Base-by-base conservation (phyloP, 2,797 vertebrate species). In the Sebastes kiyomatsui region DNA sequence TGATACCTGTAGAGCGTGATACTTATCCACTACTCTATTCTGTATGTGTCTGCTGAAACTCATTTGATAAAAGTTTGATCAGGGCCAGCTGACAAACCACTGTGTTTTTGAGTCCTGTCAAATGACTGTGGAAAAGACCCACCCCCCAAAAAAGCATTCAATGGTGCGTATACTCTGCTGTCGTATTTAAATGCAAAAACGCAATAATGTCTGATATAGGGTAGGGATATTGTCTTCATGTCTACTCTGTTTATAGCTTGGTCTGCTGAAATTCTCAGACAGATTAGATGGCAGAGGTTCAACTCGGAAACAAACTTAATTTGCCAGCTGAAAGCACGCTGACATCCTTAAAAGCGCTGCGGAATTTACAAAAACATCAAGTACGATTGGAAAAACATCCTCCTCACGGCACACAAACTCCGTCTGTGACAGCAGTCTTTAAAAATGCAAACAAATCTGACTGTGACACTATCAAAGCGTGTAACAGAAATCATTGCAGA, bases 231-330 rank as follows among this genome's bases (percentile, higher is more conserved):
- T 65, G 33, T 77, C 65, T 74, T 58, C 13, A 27, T 67, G 56
- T 75, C 18, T 32, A 30, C 42, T 28, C 27, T 7, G 20, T 49
- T 49, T 49, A 49, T 33, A 61, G 38, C 49, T 35, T 52, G 30
- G 11, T 61, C 18, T 52, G 28, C 60, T 70, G 54, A 62, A 28
- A 58, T 66, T 18, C 32, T 42, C 62, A 23, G 54, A 79, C 71
- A 35, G 67, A 75, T 73, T 33, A 54, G 32, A 56, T 42, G n/a
- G 6, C 28, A 66, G 33, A 27, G 30, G 23, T 65, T 23, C 22
- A 32, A 7, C 62, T 78, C 38, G 13, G 65, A 80, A 81, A 74
- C 69, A 62, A 80, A 72, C 67, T 75, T 42, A 55, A 88, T 80
- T 76, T 82, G 35, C 68, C 20, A 58, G 68, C 64, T 76, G 73